A percentile compares a stretch with the other conserved stretches of the same genome.
Evolutionary conservation across 2,113 vertebrate species (phyloP).

Genomic region (Nanorana parkeri): DNA sequence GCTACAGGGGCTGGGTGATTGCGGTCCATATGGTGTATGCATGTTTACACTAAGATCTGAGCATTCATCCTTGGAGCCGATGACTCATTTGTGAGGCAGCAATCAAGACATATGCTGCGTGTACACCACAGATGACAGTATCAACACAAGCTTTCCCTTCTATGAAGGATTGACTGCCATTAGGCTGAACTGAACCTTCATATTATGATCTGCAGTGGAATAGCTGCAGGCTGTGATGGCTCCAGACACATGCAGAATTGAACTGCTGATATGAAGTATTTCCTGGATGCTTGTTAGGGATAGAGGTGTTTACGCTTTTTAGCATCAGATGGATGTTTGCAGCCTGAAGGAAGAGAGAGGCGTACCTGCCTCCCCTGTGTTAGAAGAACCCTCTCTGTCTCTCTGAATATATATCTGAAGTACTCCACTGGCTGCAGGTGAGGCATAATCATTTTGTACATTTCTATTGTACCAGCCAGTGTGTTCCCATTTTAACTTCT

Average conservation of each 20-base stretch:
- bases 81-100: constrained; percentile 51
- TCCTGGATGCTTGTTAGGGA: too few species aligned
- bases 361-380: neutral
- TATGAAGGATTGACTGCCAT: constrained; percentile 37
- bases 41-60: constrained; percentile 8
- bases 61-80: neutral
- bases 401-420: neutral
- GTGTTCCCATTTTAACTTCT: too few species aligned
- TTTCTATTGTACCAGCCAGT: too few species aligned
- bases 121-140: constrained; percentile 4
- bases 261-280: constrained; percentile 36
- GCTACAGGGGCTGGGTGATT: constrained; percentile 15
- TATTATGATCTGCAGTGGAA: neutral
- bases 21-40: constrained; percentile 30
- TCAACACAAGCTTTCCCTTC: constrained; percentile 15
- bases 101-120: constrained; percentile 34
- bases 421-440: neutral
- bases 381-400: neutral
- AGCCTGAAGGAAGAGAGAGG: constrained; percentile 15
- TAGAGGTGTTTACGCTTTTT: neutral
- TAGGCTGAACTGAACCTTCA: neutral
- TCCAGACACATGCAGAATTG: constrained; percentile 15
- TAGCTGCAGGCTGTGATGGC: constrained; percentile 35
- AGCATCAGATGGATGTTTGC: constrained; percentile 11
- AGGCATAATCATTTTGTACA: too few species aligned